Evolutionary conservation across 2,113 vertebrate species (phyloP).

Genomic region (Carassius carassius): DNA sequence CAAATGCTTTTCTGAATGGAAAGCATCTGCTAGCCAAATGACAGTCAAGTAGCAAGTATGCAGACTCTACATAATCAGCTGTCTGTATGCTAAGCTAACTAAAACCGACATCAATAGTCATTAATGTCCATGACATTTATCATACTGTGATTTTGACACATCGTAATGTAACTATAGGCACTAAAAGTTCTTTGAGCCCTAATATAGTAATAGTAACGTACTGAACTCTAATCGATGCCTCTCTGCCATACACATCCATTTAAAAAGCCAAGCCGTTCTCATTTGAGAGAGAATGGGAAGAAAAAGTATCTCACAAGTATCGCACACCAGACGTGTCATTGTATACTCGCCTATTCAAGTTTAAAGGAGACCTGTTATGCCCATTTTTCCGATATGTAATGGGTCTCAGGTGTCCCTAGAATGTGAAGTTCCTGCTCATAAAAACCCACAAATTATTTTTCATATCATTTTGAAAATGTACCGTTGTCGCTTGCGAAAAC

Average conservation of each 20-base stretch:
- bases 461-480: no score
- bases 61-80: neutral
- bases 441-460: no score
- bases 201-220: neutral
- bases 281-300: neutral
- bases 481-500: no score
- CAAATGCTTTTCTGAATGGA: conserved; percentile 8
- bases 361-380: no score
- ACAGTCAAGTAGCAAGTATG: neutral
- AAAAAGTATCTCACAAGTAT: neutral
- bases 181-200: neutral
- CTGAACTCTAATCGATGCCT: neutral
- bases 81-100: neutral
- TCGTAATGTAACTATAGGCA: neutral
- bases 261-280: neutral
- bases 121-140: no score
- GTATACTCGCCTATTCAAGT: no score
- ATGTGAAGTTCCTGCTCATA: no score
- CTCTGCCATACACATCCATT: neutral
- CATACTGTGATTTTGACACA: no score
- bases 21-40: neutral
- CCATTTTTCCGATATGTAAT: no score
- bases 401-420: no score
- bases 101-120: neutral
- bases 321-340: no score